Percentiles rank a stretch among this genome's conserved stretches.
Evolutionary conservation across 2,888 invertebrate genomes (phyloP).

Genomic region (Philereme transversata): DNA sequence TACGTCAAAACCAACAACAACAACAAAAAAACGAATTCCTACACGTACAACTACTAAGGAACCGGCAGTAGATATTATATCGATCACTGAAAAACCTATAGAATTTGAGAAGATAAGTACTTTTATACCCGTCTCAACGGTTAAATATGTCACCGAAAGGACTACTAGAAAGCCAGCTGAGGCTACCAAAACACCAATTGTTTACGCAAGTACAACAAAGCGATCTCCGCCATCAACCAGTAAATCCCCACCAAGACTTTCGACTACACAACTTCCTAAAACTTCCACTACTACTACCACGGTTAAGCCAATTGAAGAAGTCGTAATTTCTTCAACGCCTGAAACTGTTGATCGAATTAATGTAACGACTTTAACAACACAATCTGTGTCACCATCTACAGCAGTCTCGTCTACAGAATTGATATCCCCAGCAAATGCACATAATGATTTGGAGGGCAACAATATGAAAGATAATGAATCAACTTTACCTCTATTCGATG

Average conservation of each 20-base stretch:
- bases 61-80: slow-evolving; percentile 19
- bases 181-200: slow-evolving; percentile 38
- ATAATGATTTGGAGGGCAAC: slow-evolving; percentile 27
- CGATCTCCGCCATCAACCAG: slow-evolving; percentile 40
- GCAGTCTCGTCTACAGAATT: slow-evolving; percentile 65
- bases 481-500: slow-evolving; percentile 66
- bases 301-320: slow-evolving; percentile 21
- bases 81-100: slow-evolving; percentile 49
- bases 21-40: slow-evolving; percentile 29
- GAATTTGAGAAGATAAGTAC: slow-evolving; percentile 64
- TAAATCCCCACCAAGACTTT: slow-evolving; percentile 36
- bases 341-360: slow-evolving; percentile 60
- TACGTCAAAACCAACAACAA: slow-evolving; percentile 30
- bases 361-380: slow-evolving; percentile 71
- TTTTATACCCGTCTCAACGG: slow-evolving; percentile 64
- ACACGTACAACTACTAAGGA: slow-evolving; percentile 35
- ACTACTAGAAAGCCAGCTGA: slow-evolving; percentile 48
- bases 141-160: slow-evolving; percentile 57
- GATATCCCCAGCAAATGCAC: slow-evolving; percentile 44
- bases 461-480: slow-evolving; percentile 48
- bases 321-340: slow-evolving; percentile 36
- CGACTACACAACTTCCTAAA: slow-evolving; percentile 34
- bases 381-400: slow-evolving; percentile 74
- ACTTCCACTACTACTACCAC: slow-evolving; percentile 34
- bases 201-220: slow-evolving; percentile 44